Conservation (phyloP, 2,888 invertebrate species). For the Lochmaea capreae region DNA sequence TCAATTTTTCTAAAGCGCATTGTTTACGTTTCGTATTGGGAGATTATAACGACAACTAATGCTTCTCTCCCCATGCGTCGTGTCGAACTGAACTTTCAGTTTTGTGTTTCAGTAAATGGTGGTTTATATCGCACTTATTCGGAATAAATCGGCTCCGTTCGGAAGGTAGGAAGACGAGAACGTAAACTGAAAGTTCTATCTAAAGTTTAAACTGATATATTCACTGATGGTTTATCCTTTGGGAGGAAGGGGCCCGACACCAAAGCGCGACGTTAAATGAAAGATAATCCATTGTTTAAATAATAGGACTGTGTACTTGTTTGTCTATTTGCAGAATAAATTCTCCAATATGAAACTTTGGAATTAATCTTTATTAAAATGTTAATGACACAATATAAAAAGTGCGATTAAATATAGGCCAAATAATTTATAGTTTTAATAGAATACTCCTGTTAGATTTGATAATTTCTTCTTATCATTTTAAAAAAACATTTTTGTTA, state of each 20-base stretch:
- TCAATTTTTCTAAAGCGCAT: conserved; percentile 42
- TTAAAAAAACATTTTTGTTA: too few relatives aligned
- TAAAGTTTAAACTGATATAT: conserved; percentile 21
- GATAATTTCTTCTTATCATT: too few relatives aligned
- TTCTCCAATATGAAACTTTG: too few relatives aligned
- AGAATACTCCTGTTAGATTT: too few relatives aligned
- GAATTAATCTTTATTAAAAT: too few relatives aligned
- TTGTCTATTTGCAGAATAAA: too few relatives aligned
- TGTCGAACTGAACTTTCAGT: conserved; percentile 53
- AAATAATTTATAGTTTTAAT: too few relatives aligned
- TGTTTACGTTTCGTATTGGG: conserved; percentile 52
- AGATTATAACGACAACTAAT: conserved; percentile 26
- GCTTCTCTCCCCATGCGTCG: conserved; percentile 39
- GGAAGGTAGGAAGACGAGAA: conserved; percentile 44
- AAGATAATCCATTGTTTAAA: conserved; percentile 10
- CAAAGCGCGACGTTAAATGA: conserved; percentile 7
- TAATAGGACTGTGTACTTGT: neutral
- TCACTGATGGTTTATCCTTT: conserved; percentile 15
- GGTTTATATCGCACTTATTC: conserved; percentile 42
- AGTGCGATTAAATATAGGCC: too few relatives aligned
- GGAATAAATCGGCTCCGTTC: conserved; percentile 40
- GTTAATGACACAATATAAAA: too few relatives aligned
- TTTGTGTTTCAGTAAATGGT: conserved; percentile 52
- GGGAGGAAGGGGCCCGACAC: neutral
- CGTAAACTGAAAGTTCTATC: conserved; percentile 31